Evolutionary conservation across 2,113 vertebrate genomes (phyloP).

Genomic region (Nycticebus coucang): DNA sequence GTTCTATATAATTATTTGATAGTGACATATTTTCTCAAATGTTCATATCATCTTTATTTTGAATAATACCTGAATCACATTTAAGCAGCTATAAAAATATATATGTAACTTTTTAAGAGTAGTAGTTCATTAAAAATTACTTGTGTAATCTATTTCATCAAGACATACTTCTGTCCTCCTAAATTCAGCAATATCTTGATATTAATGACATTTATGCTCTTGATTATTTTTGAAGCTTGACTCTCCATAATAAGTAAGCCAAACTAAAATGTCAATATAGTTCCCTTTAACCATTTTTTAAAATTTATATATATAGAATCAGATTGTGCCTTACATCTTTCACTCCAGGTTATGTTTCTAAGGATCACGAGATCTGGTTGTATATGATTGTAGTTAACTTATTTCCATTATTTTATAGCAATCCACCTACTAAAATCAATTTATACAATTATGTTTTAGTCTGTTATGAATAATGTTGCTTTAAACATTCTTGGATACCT

Average conservation of each 20-base stretch:
- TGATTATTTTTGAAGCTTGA: background rate
- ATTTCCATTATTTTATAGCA: background rate
- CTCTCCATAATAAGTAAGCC: fast-evolving
- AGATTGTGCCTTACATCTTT: background rate
- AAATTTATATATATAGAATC: background rate
- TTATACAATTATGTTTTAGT: background rate
- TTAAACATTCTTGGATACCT: background rate
- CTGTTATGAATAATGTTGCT: background rate
- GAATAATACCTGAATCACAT: background rate
- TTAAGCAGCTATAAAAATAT: background rate
- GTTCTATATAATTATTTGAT: background rate
- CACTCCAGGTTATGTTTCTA: background rate
- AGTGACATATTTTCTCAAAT: background rate
- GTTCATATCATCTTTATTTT: background rate
- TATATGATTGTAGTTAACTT: background rate
- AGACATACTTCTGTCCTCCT: background rate
- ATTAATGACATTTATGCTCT: background rate
- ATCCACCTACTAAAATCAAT: background rate
- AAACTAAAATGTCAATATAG: background rate
- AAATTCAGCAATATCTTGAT: background rate
- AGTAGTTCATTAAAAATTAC: background rate
- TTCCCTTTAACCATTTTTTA: background rate
- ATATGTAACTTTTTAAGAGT: background rate
- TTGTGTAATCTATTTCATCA: background rate
- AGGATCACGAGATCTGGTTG: background rate